Evolutionary conservation across 2,888 invertebrate species (phyloP), one percentile per base, ranked within the genome.

Genomic region (Terebella lapidaria): DNA sequence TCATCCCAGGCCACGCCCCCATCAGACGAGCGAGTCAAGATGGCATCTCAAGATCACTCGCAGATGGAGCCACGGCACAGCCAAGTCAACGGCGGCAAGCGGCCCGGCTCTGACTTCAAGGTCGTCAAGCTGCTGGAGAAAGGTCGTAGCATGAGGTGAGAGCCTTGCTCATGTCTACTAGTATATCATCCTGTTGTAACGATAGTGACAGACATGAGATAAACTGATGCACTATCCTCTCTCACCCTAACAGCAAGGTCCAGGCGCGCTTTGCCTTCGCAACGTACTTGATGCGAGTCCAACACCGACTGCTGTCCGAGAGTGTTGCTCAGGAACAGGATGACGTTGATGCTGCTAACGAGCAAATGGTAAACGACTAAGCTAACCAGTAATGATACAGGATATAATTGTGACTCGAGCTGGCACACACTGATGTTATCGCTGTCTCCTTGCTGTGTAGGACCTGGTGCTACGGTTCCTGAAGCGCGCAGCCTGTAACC

Each of bases 261-360:
- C 81, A 81, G 64, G 80, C 80, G 3, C 69, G 81, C 15, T 72
- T 74, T 59, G 79, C 80, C 2, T 81, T 81, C 70, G 78, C 79
- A 10, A 77, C 77, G 67, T 81, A 81, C 66, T 63, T 81, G 57
- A 70, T 73, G 1, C 66, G 79, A 54, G 80, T 81, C 26, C 77
- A 81, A 63, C 72, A 77, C 49, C 66, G 80, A 28, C 69, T 81
- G 30, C 67, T 78, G 65, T 67, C 72, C 15, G 76, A 78, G 59
- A 69, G 69, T 24, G 64, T 58, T 10, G 66, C 68, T 3, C 60
- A 70, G 27, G 66, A 68, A 24, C 62, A 66, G 27, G 75, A 74
- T 51, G 77, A 78, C 59, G 67, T 73, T 3, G 78, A 78, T 42
- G 73, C 74, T 22, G 69, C 77, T n/a, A 79, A 78, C 70, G 80